Percentiles rank a stretch among this genome's conserved stretches.
Conservation (phyloP, 2,797 vertebrate genomes). For the Cheracebus regulus region DNA sequence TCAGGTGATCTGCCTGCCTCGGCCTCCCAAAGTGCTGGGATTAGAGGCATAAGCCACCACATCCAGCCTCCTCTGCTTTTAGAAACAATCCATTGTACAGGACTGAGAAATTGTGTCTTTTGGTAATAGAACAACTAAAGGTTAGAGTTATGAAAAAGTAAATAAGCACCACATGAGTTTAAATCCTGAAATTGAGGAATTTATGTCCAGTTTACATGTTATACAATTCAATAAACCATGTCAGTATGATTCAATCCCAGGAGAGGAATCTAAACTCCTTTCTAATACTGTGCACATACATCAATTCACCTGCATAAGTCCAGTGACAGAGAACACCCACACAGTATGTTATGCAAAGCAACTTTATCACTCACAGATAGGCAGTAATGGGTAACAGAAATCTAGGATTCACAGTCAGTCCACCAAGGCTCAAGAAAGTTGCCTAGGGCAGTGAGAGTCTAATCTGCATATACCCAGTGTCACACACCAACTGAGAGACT, state of each 20-base stretch:
- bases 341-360: not conserved
- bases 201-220: not conserved
- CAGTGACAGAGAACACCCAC: not conserved
- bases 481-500: not conserved
- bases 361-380: not conserved
- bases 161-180: not conserved
- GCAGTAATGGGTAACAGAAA: no score
- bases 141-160: not conserved
- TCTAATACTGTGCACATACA: rapidly evolving
- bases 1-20: no score
- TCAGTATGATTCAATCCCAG: not conserved
- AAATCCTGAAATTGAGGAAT: not conserved
- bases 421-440: not conserved
- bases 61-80: not conserved
- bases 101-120: not conserved
- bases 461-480: no score
- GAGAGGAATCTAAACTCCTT: not conserved
- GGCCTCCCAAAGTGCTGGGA: no score
- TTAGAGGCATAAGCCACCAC: no score
- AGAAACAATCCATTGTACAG: not conserved
- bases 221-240: not conserved
- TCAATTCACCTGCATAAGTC: not conserved
- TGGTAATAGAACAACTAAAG: not conserved
- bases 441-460: not conserved
- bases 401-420: not conserved